phyloP scores from a whole-genome alignment of 23 tunicate species.

The Styela clava region DNA sequence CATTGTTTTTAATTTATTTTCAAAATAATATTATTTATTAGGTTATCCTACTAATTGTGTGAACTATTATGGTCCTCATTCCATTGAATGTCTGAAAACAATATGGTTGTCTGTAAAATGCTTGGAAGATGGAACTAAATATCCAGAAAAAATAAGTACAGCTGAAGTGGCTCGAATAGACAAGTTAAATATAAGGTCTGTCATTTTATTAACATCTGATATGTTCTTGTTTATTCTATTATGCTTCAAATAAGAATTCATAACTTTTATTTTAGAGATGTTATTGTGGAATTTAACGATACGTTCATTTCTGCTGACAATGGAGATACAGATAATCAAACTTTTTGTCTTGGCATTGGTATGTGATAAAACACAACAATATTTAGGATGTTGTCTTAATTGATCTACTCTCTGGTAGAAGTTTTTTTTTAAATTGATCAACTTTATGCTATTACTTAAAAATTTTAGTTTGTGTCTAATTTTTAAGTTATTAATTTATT shows the following conservation, averaged over 20 bases:
- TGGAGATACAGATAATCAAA: conserved; percentile 13
- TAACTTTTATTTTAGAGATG: not conserved
- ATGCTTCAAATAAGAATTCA: conserved; percentile 1
- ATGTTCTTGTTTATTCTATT: not conserved
- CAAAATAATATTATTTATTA: not conserved
- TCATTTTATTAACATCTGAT: not conserved
- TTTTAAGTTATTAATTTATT: too few relatives aligned
- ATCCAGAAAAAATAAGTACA: not conserved
- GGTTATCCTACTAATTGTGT: conserved; percentile 7
- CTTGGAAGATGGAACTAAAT: conserved; percentile 2
- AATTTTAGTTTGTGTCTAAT: too few relatives aligned
- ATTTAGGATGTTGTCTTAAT: too few relatives aligned
- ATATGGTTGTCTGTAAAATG: conserved; percentile 15
- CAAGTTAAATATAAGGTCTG: not conserved
- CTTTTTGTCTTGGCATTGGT: conserved; percentile 27
- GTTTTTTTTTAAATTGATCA: too few relatives aligned
- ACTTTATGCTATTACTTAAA: too few relatives aligned
- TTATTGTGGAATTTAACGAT: not conserved
- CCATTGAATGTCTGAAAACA: conserved; percentile 26
- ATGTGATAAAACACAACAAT: not conserved
- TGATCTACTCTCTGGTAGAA: too few relatives aligned
- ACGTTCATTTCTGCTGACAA: not conserved
- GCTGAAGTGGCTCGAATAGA: not conserved
- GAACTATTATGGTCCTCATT: conserved; percentile 14
- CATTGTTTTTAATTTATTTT: not conserved